Evolutionary conservation across 2,113 vertebrate genomes (phyloP).

Genomic region (Cebidichthys violaceus): DNA sequence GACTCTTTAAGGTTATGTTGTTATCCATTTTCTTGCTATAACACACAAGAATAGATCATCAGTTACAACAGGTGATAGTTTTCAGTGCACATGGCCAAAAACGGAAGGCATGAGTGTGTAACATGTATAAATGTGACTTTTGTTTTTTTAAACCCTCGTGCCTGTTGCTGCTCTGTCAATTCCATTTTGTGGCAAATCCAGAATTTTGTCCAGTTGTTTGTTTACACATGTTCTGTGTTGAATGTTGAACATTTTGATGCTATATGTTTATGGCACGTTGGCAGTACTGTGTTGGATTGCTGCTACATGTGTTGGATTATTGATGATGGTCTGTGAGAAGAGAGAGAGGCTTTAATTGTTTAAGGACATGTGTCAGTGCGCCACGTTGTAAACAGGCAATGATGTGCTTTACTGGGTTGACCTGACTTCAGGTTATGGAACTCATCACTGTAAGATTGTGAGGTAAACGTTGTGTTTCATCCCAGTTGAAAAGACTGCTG

Average conservation of each 20-base stretch:
- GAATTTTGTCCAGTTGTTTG: background rate
- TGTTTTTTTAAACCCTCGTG: background rate
- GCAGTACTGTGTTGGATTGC: background rate
- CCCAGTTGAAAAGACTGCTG: constrained; percentile 43
- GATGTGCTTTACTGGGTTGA: background rate
- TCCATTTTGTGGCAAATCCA: background rate
- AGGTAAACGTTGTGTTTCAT: constrained; percentile 45
- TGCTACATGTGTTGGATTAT: background rate
- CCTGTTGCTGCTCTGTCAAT: constrained; percentile 1
- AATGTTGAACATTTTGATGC: constrained; percentile 2
- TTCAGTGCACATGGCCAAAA: too few relatives aligned
- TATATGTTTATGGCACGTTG: background rate
- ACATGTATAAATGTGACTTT: background rate
- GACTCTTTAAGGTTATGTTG: too few relatives aligned
- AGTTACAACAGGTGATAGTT: too few relatives aligned
- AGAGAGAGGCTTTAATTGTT: background rate
- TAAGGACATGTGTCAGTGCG: background rate
- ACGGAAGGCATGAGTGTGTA: too few relatives aligned
- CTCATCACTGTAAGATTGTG: constrained; percentile 6
- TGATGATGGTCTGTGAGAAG: background rate
- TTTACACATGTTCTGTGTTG: background rate
- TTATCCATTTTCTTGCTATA: too few relatives aligned
- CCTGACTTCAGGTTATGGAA: background rate
- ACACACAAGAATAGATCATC: too few relatives aligned
- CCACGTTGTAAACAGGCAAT: background rate